Percentiles rank a stretch among this genome's conserved stretches.
Conservation (phyloP, 2,797 vertebrate species). For the Acrocephalus scirpaceus region DNA sequence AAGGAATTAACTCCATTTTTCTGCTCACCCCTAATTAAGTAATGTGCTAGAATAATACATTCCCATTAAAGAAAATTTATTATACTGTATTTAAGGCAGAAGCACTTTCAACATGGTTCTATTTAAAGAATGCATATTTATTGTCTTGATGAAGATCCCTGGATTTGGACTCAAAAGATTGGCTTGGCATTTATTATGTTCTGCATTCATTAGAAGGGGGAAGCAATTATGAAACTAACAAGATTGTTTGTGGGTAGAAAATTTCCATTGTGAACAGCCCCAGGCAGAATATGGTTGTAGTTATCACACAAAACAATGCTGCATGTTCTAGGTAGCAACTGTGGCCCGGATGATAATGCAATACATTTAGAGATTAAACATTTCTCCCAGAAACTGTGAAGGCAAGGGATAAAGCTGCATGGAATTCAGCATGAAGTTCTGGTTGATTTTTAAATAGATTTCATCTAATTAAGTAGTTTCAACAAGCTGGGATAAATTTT, state of each 20-base stretch:
- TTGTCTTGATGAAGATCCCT: slow-evolving; percentile 41
- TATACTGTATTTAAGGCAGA: slow-evolving; percentile 24
- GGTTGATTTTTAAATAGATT: neutral
- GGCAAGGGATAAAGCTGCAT: neutral
- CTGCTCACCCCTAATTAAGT: slow-evolving; percentile 52
- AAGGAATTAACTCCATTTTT: slow-evolving; percentile 48
- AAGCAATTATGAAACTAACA: slow-evolving; percentile 48
- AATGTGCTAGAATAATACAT: slow-evolving; percentile 42
- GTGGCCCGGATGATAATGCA: neutral
- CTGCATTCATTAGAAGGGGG: slow-evolving; percentile 2
- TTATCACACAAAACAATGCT: slow-evolving; percentile 20
- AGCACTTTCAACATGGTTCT: slow-evolving; percentile 5
- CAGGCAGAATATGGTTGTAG: slow-evolving; percentile 4
- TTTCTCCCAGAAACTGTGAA: neutral
- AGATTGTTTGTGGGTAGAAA: slow-evolving; percentile 25
- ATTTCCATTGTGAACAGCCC: neutral
- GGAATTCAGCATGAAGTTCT: neutral
- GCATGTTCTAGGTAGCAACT: neutral
- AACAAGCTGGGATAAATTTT: neutral
- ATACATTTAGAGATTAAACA: neutral
- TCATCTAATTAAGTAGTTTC: neutral
- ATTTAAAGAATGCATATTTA: slow-evolving; percentile 37
- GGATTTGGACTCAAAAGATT: slow-evolving; percentile 44
- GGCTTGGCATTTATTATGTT: neutral
- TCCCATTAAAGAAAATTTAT: slow-evolving; percentile 46